phyloP scores from a whole-genome alignment of 2,888 invertebrate genomes.

The Polydrusus pterygomalis region DNA sequence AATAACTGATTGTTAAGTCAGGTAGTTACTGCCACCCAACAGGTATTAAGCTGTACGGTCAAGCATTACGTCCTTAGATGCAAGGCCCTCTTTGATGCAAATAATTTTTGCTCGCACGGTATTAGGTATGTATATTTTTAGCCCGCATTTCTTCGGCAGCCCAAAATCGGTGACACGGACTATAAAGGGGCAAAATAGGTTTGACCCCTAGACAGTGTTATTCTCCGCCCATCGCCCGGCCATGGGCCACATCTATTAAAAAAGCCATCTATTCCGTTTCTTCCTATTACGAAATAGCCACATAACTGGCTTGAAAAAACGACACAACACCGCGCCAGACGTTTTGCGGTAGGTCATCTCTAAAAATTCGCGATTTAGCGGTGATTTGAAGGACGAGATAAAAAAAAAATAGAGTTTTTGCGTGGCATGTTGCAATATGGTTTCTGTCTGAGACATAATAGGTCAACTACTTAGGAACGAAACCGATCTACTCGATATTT shows the following conservation, averaged over 20 bases:
- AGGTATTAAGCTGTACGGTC: too few relatives aligned
- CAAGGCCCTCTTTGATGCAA: too few relatives aligned
- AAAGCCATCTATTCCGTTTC: conserved; percentile 29
- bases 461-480: background rate
- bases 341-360: conserved; percentile 55
- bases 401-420: conserved; percentile 52
- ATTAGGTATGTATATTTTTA: too few relatives aligned
- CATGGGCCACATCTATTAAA: conserved; percentile 5
- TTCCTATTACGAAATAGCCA: conserved; percentile 37
- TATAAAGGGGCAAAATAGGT: conserved; percentile 40
- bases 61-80: too few relatives aligned
- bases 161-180: too few relatives aligned
- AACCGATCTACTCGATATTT: background rate
- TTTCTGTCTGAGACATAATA: too few relatives aligned
- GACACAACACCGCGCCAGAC: conserved; percentile 32
- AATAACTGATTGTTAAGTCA: too few relatives aligned
- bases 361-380: conserved; percentile 52
- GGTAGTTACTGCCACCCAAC: too few relatives aligned
- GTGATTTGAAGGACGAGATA: conserved; percentile 54
- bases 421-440: background rate
- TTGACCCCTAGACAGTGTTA: conserved; percentile 51
- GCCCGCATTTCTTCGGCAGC: too few relatives aligned
- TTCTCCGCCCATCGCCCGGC: conserved; percentile 10
- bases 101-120: too few relatives aligned
- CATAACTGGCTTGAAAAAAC: conserved; percentile 37